Evolutionary conservation across 1,140 invertebrate genomes (phyloP).

Genomic region (Eupristina koningsbergeri): DNA sequence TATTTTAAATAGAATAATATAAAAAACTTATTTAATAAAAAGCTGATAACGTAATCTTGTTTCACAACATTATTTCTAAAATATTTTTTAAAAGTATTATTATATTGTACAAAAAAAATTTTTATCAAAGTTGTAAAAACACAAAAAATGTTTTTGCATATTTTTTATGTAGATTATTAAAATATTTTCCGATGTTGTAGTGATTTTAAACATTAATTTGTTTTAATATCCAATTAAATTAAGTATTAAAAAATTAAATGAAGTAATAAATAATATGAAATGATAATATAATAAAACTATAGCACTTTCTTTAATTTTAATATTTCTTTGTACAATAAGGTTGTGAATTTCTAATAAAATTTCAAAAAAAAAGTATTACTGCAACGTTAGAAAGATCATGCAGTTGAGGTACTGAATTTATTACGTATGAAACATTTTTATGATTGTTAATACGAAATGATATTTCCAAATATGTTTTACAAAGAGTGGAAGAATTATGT

Average conservation of each 20-base stretch:
- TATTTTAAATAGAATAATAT: neutral
- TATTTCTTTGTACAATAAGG: neutral
- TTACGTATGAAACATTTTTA: conserved; percentile 29
- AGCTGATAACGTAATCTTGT: neutral
- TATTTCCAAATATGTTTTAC: neutral
- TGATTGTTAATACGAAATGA: neutral
- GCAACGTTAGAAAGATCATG: neutral
- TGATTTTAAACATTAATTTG: neutral
- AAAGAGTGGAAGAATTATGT: neutral
- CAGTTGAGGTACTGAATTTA: neutral
- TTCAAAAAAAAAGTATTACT: neutral
- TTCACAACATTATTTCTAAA: neutral
- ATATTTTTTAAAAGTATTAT: neutral
- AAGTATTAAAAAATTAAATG: neutral
- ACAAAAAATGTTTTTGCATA: neutral
- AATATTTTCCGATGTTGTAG: neutral
- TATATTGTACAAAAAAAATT: neutral
- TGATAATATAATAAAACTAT: neutral
- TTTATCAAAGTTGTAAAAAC: neutral
- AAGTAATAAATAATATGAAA: neutral
- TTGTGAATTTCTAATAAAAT: neutral
- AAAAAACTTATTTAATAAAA: neutral
- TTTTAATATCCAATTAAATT: neutral
- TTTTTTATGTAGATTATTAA: neutral
- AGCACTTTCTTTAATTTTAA: neutral